Evolutionary conservation across 2,797 vertebrate species (phyloP), one percentile per base, ranked within the genome.

Genomic region (Rhabdophis nuchalis): DNA sequence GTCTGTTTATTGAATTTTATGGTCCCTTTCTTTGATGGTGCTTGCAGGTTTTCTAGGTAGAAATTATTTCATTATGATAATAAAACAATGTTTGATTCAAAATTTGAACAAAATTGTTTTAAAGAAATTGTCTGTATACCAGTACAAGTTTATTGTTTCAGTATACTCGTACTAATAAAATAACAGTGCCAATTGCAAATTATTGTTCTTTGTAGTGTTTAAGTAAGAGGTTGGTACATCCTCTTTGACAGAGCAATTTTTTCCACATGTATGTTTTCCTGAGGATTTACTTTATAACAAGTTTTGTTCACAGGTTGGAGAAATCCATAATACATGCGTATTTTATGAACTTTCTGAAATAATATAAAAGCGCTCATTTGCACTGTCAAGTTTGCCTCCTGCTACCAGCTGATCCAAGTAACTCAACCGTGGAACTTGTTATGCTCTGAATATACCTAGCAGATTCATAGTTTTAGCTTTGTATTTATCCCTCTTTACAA

Each of bases 21-120:
- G 98, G 98, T 98, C 98, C 98, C 98, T 98, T 98, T 98, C 98
- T 99, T 99, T 99, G 98, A 99, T 98, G 98, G 98, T 99, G 98
- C 99, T 98, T 98, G 98, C 98, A 98, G 98, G 98, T 99, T 99
- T 99, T 98, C 98, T 98, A 99, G 98, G 98, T 98, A 98, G 98
- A 99, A 98, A 98, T 98, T 98, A 98, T 99, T 98, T 98, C 98
- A 99, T 99, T 98, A 98, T 98, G 98, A 98, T 98, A 98, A 98
- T 98, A 98, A 98, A 98, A 98, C 98, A 98, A 98, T 98, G 98
- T 98, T 98, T 98, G 98, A 98, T 98, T 98, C 98, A 98, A 98
- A 98, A 98, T 98, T 98, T 98, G 98, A 98, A 99, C 98, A 98
- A 98, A 98, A 98, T 98, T 98, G 98, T 98, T 98, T 98, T 98